Evolutionary conservation across 2,888 invertebrate genomes (phyloP).

Genomic region (Oligia fasciuncula): DNA sequence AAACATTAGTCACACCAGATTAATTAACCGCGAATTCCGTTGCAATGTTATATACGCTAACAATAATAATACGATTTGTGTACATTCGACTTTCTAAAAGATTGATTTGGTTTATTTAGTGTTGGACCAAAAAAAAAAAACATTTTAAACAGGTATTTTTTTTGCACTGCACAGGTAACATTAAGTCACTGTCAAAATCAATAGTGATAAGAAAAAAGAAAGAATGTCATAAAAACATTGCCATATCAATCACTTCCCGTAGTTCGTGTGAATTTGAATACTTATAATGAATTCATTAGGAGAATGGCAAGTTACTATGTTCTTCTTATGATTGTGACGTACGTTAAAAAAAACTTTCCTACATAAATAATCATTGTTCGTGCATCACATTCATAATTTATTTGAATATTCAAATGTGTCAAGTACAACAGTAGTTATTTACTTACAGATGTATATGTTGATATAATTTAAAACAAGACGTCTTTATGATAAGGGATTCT

Average conservation of each 20-base stretch:
- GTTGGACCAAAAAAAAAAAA: too few species aligned
- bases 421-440: slow-evolving; percentile 31
- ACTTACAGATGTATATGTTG: slow-evolving; percentile 38
- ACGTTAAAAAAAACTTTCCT: slow-evolving; percentile 36
- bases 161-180: slow-evolving; percentile 36
- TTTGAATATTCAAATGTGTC: slow-evolving; percentile 15
- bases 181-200: slow-evolving; percentile 55
- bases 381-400: slow-evolving; percentile 26
- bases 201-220: slow-evolving; percentile 34
- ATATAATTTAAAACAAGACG: slow-evolving; percentile 24
- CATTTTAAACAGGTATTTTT: background rate
- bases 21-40: slow-evolving; percentile 13
- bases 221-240: slow-evolving; percentile 37
- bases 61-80: background rate
- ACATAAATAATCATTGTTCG: background rate
- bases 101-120: too few species aligned
- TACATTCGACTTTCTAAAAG: background rate
- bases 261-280: slow-evolving; percentile 9
- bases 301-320: background rate
- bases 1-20: slow-evolving; percentile 12
- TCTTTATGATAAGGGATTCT: slow-evolving; percentile 38
- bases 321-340: slow-evolving; percentile 11
- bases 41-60: background rate
- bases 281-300: background rate
- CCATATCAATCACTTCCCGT: slow-evolving; percentile 40